These are phyloP conservation scores for Horisme vitalbata DNA, from an alignment of 2,888 invertebrate species.

Conservation along the genomic window DNA sequence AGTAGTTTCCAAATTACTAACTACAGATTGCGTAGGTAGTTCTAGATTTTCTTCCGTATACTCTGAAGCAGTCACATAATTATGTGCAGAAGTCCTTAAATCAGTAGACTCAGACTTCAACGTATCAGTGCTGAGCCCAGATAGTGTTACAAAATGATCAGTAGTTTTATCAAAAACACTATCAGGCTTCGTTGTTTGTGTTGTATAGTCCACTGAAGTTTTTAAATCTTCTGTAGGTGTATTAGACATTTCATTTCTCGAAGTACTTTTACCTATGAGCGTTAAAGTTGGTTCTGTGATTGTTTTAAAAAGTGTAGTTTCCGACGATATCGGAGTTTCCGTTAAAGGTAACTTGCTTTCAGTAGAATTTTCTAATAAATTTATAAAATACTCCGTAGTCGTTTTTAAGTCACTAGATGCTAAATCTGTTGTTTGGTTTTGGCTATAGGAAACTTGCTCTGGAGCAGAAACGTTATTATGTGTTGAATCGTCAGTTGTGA, in stretches of 20 bases:
- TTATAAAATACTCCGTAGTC: no score
- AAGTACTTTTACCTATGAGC: neutral
- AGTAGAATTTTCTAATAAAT: no score
- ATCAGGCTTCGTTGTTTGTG: neutral
- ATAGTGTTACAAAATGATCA: neutral
- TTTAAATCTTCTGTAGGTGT: neutral
- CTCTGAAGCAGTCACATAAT: neutral
- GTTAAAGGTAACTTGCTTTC: no score
- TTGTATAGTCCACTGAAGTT: neutral
- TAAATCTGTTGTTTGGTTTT: no score
- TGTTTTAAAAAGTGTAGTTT: neutral
- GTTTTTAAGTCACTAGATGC: no score
- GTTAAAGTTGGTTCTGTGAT: neutral
- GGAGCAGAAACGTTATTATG: no score
- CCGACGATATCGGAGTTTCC: no score
- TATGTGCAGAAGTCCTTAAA: neutral
- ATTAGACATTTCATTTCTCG: neutral
- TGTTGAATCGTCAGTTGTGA: no score
- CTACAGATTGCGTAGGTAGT: neutral
- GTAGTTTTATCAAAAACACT: slow-evolving; percentile 6
- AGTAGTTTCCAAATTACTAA: neutral
- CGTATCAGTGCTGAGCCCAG: neutral
- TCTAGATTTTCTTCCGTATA: neutral
- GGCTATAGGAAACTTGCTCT: no score
- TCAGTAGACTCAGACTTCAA: neutral